phyloP scores from a whole-genome alignment of 2,113 vertebrate species.

The Tachycineta bicolor region DNA sequence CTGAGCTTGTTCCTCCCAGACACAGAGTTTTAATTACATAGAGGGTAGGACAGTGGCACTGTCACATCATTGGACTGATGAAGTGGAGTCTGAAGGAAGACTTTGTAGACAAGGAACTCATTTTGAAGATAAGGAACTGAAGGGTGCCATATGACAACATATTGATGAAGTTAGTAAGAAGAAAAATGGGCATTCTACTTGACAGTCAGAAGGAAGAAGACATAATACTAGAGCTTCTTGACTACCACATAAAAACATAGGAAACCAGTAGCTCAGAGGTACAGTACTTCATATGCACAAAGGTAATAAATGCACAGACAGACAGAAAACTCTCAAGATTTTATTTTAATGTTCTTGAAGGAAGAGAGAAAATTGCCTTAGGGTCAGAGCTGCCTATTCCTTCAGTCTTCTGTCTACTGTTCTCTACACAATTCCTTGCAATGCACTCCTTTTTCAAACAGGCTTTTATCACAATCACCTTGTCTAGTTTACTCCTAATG shows the following conservation, averaged over 20 bases:
- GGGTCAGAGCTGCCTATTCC: not conserved
- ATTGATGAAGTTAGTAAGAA: not conserved
- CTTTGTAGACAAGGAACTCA: not conserved
- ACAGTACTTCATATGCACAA: not conserved
- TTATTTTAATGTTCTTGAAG: not conserved
- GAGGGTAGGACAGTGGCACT: not conserved
- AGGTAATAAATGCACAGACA: not conserved
- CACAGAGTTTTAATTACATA: not conserved
- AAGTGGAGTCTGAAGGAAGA: not conserved
- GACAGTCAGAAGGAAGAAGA: not conserved
- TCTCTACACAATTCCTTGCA: not conserved
- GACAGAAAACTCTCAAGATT: not conserved
- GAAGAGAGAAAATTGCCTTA: not conserved
- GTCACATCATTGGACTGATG: not conserved
- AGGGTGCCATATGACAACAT: not conserved
- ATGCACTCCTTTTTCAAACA: not conserved
- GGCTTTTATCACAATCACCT: not conserved
- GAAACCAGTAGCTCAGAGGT: not conserved
- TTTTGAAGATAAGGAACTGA: not conserved
- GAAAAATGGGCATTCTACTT: not conserved
- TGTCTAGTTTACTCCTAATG: not conserved
- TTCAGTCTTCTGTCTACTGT: not conserved
- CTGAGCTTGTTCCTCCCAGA: not conserved
- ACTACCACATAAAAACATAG: not conserved
- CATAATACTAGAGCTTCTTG: not conserved